These are phyloP conservation scores for Aleiodes testaceus DNA, from an alignment of 2,888 invertebrate species.

Conservation along the genomic window DNA sequence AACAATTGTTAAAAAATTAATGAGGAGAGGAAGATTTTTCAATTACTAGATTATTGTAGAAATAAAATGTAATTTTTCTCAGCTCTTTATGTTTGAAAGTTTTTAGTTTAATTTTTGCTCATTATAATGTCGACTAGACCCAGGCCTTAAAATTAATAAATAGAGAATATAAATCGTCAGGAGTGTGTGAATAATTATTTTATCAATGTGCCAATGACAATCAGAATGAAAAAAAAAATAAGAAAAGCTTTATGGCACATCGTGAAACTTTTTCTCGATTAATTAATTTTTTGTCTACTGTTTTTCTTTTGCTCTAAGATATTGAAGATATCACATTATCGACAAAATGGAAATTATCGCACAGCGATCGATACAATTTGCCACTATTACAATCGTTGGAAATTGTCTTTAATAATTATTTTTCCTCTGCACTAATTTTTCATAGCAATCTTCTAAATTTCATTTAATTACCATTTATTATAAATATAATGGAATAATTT, in stretches of 20 bases:
- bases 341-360: slow-evolving; percentile 7
- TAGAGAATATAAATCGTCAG: slow-evolving; percentile 15
- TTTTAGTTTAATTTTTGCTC: slow-evolving; percentile 11
- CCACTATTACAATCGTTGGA: slow-evolving; percentile 9
- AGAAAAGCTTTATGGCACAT: slow-evolving; percentile 1
- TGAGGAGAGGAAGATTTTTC: neutral
- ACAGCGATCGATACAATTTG: slow-evolving; percentile 8
- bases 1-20: neutral
- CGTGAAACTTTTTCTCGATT: neutral
- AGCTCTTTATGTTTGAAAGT: neutral
- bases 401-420: neutral
- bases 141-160: slow-evolving; percentile 29
- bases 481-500: slow-evolving; percentile 18
- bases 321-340: neutral
- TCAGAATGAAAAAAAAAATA: slow-evolving; percentile 2
- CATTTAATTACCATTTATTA: slow-evolving; percentile 1
- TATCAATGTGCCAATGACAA: slow-evolving; percentile 6
- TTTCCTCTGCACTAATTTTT: neutral
- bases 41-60: neutral
- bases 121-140: slow-evolving; percentile 26
- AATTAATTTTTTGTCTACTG: neutral
- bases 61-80: slow-evolving; percentile 24
- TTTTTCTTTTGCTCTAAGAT: neutral
- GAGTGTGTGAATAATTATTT: slow-evolving; percentile 11
- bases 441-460: slow-evolving; percentile 12